Conservation (phyloP, 2,113 vertebrate genomes). For the Syngnathus scovelli region DNA sequence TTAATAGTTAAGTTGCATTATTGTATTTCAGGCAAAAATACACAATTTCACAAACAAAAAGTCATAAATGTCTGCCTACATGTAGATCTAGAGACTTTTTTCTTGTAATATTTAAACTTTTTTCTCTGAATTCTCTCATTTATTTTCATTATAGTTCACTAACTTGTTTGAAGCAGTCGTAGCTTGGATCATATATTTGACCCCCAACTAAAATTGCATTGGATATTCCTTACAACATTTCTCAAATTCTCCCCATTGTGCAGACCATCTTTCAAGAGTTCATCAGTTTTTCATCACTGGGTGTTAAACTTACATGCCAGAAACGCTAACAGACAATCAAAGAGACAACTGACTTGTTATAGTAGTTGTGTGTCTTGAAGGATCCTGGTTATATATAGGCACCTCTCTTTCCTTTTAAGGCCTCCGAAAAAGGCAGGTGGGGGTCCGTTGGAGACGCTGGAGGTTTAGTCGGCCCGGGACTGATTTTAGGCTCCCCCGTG, state of each 20-base stretch:
- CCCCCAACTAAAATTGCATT: not conserved
- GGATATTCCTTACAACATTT: not conserved
- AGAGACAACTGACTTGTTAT: slow-evolving; percentile 31
- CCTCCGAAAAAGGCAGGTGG: slow-evolving; percentile 52
- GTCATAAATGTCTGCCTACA: not conserved
- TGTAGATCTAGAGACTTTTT: not conserved
- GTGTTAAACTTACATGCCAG: not conserved
- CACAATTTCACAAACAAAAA: not conserved
- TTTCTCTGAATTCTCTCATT: not conserved
- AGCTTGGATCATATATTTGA: not conserved
- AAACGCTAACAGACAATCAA: slow-evolving; percentile 27
- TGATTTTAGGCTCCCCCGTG: slow-evolving; percentile 68
- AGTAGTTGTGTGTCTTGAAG: slow-evolving; percentile 49
- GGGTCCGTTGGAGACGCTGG: slow-evolving; percentile 50
- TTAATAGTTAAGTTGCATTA: not conserved
- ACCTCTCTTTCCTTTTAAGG: slow-evolving; percentile 65
- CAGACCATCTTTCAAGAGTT: not conserved
- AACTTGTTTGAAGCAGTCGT: not conserved
- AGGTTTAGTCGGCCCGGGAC: slow-evolving; percentile 57
- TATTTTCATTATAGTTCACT: not conserved
- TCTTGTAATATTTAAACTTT: not conserved
- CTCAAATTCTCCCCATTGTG: slow-evolving; percentile 13
- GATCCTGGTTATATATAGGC: slow-evolving; percentile 69
- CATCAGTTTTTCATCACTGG: not conserved
- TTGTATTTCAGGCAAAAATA: not conserved